Evolutionary conservation across 2,113 vertebrate genomes (phyloP).

Genomic region (Sceloporus tristichus): DNA sequence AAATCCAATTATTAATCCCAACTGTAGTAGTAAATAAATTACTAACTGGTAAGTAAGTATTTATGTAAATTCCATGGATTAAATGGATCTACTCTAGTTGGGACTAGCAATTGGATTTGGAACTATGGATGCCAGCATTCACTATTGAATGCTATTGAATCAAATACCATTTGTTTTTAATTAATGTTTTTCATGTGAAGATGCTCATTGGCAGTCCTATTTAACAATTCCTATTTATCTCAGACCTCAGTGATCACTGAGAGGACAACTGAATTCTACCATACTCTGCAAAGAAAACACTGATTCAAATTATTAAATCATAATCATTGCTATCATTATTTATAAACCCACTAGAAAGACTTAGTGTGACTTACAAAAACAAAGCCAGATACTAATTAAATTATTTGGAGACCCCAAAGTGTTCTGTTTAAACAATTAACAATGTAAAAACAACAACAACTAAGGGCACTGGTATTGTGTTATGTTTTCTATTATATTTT

Average conservation of each 20-base stretch:
- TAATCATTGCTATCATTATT: too few relatives aligned
- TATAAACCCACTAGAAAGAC: too few relatives aligned
- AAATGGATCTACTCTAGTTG: too few relatives aligned
- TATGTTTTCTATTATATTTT: background rate
- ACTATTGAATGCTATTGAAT: background rate
- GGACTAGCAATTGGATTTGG: too few relatives aligned
- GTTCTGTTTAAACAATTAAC: background rate
- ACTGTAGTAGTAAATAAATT: too few relatives aligned
- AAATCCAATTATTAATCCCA: background rate
- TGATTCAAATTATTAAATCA: too few relatives aligned
- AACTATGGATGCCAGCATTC: background rate
- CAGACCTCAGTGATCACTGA: background rate
- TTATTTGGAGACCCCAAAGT: background rate
- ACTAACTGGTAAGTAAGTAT: too few relatives aligned
- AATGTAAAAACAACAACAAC: background rate
- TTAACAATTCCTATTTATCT: background rate
- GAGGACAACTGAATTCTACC: background rate
- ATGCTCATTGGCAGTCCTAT: background rate
- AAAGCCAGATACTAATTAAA: background rate
- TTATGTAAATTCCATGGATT: too few relatives aligned
- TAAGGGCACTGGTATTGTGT: too few relatives aligned
- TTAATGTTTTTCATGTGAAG: conserved; percentile 1
- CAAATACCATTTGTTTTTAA: background rate
- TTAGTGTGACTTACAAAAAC: too few relatives aligned
- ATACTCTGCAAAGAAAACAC: background rate